Evolutionary conservation across 2,113 vertebrate genomes (phyloP), one percentile per base, ranked within the genome.

Genomic region (Cyanistes caeruleus): DNA sequence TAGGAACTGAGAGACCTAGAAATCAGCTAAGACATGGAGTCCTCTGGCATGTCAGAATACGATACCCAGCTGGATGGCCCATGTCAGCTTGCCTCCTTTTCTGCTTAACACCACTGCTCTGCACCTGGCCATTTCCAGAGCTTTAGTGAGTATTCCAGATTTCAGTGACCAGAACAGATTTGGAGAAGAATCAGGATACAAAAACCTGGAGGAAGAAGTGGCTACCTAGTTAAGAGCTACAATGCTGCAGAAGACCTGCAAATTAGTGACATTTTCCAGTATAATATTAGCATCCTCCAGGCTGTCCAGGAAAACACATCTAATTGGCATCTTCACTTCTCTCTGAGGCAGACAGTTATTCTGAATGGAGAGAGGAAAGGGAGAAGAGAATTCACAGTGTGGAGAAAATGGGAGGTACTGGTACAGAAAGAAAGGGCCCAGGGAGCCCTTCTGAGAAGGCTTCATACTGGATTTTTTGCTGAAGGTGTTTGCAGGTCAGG

Each of bases 21-120:
- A 92, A 90, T 44, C 48, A 74, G 46, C 51, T 51, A 39, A 39
- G 11, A 39, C 39, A 39, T 83, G 18, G 53, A 58, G 31, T 23
- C 31, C 75, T 56, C 35, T 67, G 43, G 43, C 28, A 12, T 14
- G 43, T 30, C 59, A 46, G 35, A 83, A 51, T 17, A 23, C 37
- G 80, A 39, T 15, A 46, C 13, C 11, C 46, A 64, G 49, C 19
- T 0, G 0, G 13, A 31, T 15, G 44, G 35, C 11, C 27, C 43
- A 84, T 51, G 23, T 86, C 46, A 27, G 15, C 33, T 41, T 60
- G 28, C 13, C 41, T 56, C 33, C 30, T 76, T 41, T 23, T 20
- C n/a, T 55, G 14, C 33, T 4, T 22, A 74, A 43, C 11, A 46
- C 15, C 24, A 2, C 24, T 33, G 14, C 27, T 55, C 78, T 13